These are phyloP conservation scores for Adelosebastes latens DNA, from an alignment of 2,797 vertebrate species.

Conservation along the genomic window DNA sequence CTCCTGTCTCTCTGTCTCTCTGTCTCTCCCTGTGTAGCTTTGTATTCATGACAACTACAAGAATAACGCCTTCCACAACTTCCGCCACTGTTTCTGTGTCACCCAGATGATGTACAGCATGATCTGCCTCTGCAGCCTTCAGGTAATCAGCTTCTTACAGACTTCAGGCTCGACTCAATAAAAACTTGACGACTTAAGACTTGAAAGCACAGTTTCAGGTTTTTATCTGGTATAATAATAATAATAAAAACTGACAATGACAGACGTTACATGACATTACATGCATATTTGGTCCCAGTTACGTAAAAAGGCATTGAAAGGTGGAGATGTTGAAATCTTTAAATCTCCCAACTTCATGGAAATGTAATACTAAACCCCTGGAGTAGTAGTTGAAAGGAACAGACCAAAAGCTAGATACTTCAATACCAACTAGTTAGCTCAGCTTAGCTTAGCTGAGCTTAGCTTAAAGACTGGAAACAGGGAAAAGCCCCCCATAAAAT, in stretches of 20 bases:
- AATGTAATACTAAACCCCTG: background rate
- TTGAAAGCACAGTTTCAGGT: background rate
- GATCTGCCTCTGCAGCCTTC: conserved; percentile 91
- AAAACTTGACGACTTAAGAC: background rate
- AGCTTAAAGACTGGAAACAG: too few relatives aligned
- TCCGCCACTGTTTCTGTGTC: conserved; percentile 96
- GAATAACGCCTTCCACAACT: conserved; percentile 96
- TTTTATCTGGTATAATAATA: background rate
- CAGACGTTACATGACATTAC: background rate
- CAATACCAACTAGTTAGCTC: background rate
- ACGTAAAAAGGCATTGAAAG: background rate
- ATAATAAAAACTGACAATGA: background rate
- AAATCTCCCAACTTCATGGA: background rate
- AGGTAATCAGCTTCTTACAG: conserved; percentile 76
- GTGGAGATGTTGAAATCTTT: background rate
- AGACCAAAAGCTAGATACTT: background rate
- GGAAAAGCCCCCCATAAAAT: background rate
- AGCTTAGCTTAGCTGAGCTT: too few relatives aligned
- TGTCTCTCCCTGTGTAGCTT: conserved; percentile 75
- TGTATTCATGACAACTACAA: conserved; percentile 95
- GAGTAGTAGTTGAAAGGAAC: background rate
- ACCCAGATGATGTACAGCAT: conserved; percentile 99
- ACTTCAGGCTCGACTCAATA: background rate
- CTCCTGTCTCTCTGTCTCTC: background rate
- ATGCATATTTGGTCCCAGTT: background rate